A percentile compares a stretch with the other conserved stretches of the same genome.
These are phyloP conservation scores for Taenioides sp. DNA, from an alignment of 2,797 vertebrate species.

Conservation along the genomic window DNA sequence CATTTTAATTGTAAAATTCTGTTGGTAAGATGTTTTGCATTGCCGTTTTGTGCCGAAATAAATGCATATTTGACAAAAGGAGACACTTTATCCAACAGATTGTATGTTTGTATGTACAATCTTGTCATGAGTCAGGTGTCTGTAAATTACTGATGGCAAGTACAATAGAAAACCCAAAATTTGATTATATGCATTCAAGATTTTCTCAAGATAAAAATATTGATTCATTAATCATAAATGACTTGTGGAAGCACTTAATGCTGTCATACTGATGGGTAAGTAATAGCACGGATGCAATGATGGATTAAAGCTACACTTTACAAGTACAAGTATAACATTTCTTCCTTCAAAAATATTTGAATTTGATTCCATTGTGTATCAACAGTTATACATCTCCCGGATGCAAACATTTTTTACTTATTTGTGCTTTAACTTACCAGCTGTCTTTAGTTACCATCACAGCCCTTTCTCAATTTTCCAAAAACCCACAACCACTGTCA, in stretches of 20 bases:
- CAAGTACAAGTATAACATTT: too few relatives aligned
- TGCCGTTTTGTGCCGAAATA: neutral
- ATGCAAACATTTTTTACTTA: neutral
- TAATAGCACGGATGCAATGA: too few relatives aligned
- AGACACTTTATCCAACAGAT: neutral
- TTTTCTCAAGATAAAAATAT: neutral
- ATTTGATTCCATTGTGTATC: too few relatives aligned
- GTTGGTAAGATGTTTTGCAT: neutral
- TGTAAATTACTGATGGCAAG: neutral
- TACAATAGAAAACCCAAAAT: neutral
- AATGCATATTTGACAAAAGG: neutral
- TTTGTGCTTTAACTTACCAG: neutral
- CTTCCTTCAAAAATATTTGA: too few relatives aligned
- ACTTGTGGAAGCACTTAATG: too few relatives aligned
- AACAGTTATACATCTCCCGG: neutral
- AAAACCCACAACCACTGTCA: conserved; percentile 62
- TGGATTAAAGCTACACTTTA: too few relatives aligned
- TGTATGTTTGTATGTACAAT: neutral
- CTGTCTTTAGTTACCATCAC: conserved; percentile 28
- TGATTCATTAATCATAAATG: neutral
- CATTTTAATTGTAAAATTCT: neutral
- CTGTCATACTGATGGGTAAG: too few relatives aligned
- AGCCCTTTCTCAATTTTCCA: conserved; percentile 39
- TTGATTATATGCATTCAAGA: neutral
- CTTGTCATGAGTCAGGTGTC: neutral